Percentiles rank a stretch among this genome's conserved stretches.
Conservation (phyloP, 1,140 invertebrate genomes). For the Pygmarrhopalites habei region DNA sequence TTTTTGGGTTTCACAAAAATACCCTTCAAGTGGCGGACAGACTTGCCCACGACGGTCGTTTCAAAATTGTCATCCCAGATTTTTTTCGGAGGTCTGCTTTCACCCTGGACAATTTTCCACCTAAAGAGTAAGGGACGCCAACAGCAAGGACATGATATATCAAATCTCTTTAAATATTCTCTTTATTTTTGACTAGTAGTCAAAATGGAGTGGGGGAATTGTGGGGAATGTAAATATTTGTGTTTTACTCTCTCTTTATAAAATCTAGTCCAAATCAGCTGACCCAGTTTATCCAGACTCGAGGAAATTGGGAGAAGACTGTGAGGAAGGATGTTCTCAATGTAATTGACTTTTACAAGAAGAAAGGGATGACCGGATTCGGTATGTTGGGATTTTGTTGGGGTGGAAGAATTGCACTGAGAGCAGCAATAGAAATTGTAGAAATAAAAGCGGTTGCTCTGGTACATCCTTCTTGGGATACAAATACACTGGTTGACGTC, state of each 20-base stretch:
- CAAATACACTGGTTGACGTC: too few relatives aligned
- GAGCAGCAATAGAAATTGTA: constrained; percentile 14
- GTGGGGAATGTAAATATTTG: too few relatives aligned
- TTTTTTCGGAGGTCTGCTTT: constrained; percentile 21
- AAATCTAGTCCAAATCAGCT: too few relatives aligned
- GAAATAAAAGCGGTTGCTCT: constrained; percentile 23
- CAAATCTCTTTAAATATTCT: too few relatives aligned
- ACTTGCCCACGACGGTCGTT: constrained; percentile 13
- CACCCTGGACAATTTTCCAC: constrained; percentile 19
- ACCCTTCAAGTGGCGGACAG: constrained; percentile 27
- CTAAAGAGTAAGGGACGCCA: constrained; percentile 29
- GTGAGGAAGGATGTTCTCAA: constrained; percentile 19
- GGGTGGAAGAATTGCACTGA: constrained; percentile 24
- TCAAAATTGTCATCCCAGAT: constrained; percentile 29
- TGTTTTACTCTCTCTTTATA: too few relatives aligned
- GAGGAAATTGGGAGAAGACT: constrained; percentile 16
- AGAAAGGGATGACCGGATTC: constrained; percentile 1
- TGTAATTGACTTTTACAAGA: constrained; percentile 24
- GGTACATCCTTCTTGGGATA: constrained; percentile 23
- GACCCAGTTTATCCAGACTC: too few relatives aligned
- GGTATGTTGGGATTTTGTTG: constrained; percentile 37
- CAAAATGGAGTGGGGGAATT: too few relatives aligned
- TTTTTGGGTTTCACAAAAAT: constrained; percentile 32
- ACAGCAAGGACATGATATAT: too few relatives aligned
- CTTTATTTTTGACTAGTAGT: too few relatives aligned